Evolutionary conservation across 2,888 invertebrate genomes (phyloP).

Genomic region (Calameuta pallipes): DNA sequence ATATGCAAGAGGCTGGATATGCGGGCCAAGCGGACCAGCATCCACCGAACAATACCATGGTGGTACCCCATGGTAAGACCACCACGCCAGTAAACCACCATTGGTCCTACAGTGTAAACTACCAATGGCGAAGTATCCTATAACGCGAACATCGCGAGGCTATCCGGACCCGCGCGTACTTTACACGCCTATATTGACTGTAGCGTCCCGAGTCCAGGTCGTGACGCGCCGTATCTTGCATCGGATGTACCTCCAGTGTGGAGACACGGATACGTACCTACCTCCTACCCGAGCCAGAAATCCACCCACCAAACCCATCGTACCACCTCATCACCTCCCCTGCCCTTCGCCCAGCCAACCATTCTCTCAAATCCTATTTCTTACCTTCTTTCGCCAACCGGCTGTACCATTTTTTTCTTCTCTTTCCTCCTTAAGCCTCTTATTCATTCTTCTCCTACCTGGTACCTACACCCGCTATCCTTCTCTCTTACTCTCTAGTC

Average conservation of each 20-base stretch:
- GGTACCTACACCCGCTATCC: not conserved
- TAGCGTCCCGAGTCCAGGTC: conserved; percentile 56
- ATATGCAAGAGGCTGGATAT: conserved; percentile 54
- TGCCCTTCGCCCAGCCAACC: conserved; percentile 19
- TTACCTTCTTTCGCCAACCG: conserved; percentile 18
- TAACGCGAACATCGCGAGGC: conserved; percentile 39
- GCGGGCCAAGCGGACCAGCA: conserved; percentile 40
- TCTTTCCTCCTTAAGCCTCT: conserved; percentile 3
- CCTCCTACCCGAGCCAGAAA: conserved; percentile 22
- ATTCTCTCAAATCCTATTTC: conserved; percentile 35
- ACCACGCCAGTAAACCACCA: conserved; percentile 51
- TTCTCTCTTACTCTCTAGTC: not conserved
- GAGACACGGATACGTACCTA: conserved; percentile 62
- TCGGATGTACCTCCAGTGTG: conserved; percentile 65
- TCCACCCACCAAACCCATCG: conserved; percentile 7
- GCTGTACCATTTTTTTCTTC: not conserved
- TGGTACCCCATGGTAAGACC: conserved; percentile 26
- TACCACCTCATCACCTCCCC: conserved; percentile 16
- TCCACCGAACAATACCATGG: conserved; percentile 36
- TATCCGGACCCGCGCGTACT: conserved; percentile 51
- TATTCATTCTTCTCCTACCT: conserved; percentile 3
- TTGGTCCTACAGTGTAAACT: conserved; percentile 41
- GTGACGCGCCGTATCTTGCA: conserved; percentile 65
- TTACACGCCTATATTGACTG: conserved; percentile 54
- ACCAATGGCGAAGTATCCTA: conserved; percentile 39